phyloP scores from a whole-genome alignment of 2,113 vertebrate genomes.

The Stictonetta naevosa region DNA sequence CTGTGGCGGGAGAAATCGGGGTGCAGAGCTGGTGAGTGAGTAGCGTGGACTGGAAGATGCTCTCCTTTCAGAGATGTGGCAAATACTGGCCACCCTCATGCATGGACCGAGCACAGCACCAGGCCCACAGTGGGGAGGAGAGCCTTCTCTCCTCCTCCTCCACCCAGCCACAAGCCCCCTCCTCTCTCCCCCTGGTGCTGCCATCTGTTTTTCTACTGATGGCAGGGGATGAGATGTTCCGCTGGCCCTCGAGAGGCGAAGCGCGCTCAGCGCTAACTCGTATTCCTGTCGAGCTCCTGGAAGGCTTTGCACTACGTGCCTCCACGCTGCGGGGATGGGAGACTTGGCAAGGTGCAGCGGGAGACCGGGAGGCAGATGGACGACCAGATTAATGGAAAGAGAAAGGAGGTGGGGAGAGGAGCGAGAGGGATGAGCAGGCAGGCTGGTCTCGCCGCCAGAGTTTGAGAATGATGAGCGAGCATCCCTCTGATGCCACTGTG shows the following conservation, averaged over 20 bases:
- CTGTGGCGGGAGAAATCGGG: not conserved
- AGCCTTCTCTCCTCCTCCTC: not conserved
- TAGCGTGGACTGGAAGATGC: not conserved
- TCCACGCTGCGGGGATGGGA: not conserved
- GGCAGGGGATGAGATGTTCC: slow-evolving; percentile 72
- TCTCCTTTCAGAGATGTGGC: not conserved
- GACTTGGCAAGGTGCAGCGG: slow-evolving; percentile 50
- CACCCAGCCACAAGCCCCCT: slow-evolving; percentile 10
- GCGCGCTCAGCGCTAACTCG: not conserved
- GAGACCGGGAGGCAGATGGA: slow-evolving; percentile 41
- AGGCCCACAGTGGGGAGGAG: not conserved
- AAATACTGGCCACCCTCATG: not conserved
- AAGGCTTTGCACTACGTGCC: slow-evolving; percentile 47
- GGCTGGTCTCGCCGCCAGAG: not conserved
- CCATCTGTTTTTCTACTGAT: slow-evolving; percentile 80
- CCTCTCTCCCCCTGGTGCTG: not conserved
- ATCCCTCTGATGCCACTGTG: not conserved
- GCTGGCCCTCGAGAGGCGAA: slow-evolving; percentile 16
- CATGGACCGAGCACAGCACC: not conserved
- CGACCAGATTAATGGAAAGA: slow-evolving; percentile 4
- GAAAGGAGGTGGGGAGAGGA: slow-evolving; percentile 6
- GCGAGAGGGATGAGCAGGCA: not conserved
- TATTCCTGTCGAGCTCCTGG: slow-evolving; percentile 56
- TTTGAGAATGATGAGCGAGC: not conserved
- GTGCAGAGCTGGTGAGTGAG: not conserved